Evolutionary conservation across 2,113 vertebrate species (phyloP).

Genomic region (Cyanoramphus novaezelandiae): DNA sequence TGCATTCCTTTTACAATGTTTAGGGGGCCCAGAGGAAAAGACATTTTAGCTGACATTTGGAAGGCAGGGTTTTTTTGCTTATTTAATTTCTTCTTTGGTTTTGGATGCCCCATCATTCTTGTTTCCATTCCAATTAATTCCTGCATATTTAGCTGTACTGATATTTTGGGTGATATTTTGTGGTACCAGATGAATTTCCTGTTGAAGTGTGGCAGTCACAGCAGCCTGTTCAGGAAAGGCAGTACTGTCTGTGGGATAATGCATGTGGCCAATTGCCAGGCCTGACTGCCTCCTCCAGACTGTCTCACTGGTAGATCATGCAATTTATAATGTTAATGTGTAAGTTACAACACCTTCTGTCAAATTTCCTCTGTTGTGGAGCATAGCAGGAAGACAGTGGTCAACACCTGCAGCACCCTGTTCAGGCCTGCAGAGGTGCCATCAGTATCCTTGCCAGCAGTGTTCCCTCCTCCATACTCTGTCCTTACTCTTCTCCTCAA

Average conservation of each 20-base stretch:
- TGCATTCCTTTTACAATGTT: conserved; percentile 6
- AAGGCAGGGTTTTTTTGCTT: neutral
- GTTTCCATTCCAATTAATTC: conserved; percentile 17
- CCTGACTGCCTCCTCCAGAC: neutral
- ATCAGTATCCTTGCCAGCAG: neutral
- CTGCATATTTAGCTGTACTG: neutral
- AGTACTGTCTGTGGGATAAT: neutral
- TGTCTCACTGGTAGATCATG: rapidly evolving
- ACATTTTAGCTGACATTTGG: conserved; percentile 59
- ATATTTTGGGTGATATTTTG: conserved; percentile 1
- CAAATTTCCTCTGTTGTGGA: neutral
- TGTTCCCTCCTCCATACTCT: neutral
- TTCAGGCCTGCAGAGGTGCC: neutral
- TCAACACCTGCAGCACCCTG: neutral
- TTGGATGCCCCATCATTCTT: neutral
- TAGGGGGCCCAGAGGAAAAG: neutral
- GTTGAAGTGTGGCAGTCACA: neutral
- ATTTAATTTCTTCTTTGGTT: neutral
- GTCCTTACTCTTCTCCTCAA: neutral
- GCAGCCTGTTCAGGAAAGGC: neutral
- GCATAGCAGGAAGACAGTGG: neutral
- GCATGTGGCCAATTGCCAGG: neutral
- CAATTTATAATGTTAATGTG: neutral
- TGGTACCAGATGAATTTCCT: neutral
- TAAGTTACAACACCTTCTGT: neutral